phyloP scores from a whole-genome alignment of 2,888 invertebrate species.

The Brachyptera risi region DNA sequence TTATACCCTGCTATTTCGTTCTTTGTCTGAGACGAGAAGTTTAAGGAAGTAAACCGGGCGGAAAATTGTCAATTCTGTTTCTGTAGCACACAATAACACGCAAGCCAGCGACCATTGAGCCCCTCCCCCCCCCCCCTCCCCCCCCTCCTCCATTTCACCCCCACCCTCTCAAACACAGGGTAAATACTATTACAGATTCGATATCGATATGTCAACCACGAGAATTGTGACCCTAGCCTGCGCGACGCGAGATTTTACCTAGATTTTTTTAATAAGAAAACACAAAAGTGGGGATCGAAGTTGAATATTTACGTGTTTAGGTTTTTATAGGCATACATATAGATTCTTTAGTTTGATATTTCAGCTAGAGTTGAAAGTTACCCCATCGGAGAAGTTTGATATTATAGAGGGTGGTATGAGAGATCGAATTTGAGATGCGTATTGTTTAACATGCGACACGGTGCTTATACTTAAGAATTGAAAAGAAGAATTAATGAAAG shows the following conservation, averaged over 20 bases:
- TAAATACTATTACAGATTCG: constrained; percentile 22
- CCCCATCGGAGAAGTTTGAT: no score
- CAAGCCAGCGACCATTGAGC: constrained; percentile 19
- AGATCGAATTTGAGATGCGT: no score
- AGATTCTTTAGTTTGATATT: constrained; percentile 13
- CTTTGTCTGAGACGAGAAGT: constrained; percentile 23
- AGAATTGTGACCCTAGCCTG: constrained; percentile 14
- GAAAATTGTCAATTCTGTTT: constrained; percentile 64
- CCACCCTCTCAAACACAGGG: not conserved
- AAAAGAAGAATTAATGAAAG: no score
- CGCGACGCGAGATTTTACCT: constrained; percentile 18
- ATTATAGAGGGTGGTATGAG: no score
- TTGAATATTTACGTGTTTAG: constrained; percentile 16
- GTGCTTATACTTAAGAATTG: no score
- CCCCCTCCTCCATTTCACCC: not conserved
- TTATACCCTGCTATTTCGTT: not conserved
- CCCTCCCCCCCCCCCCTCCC: constrained; percentile 6
- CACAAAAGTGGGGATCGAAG: constrained; percentile 13
- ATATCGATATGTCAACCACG: constrained; percentile 21
- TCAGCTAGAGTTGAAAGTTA: no score
- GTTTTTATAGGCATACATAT: constrained; percentile 14
- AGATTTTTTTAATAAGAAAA: constrained; percentile 18
- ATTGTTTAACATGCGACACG: no score
- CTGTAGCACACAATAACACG: constrained; percentile 23
- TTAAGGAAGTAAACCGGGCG: constrained; percentile 59